phyloP scores from a whole-genome alignment of 1,140 invertebrate genomes.

The Muscidifurax raptorellus region DNA sequence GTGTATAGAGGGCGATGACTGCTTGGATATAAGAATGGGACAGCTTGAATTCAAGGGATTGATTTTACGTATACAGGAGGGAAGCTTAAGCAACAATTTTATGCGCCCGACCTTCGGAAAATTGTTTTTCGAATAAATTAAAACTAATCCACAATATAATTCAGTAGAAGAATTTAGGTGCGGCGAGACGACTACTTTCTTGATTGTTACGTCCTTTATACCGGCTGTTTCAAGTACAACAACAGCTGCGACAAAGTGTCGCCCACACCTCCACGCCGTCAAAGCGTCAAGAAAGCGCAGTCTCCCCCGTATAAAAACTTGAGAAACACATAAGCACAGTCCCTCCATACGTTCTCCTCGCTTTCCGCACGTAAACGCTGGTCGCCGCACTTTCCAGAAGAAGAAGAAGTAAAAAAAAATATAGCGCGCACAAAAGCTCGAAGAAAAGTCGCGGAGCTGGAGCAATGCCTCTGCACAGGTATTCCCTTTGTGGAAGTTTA shows the following conservation, averaged over 20 bases:
- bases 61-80: neutral
- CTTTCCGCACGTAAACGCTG: neutral
- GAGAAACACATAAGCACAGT: neutral
- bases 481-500: slow-evolving; percentile 51
- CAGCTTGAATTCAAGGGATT: neutral
- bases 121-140: too few species aligned
- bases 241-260: neutral
- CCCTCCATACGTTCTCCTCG: neutral
- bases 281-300: neutral
- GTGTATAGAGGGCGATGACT: too few species aligned
- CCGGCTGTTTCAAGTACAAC: neutral
- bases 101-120: too few species aligned
- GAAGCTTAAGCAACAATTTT: too few species aligned
- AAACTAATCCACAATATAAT: too few species aligned
- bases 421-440: too few species aligned
- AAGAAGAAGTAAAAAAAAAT: neutral
- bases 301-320: neutral
- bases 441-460: slow-evolving; percentile 27
- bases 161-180: too few species aligned
- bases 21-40: neutral
- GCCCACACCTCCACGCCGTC: neutral
- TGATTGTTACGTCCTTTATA: neutral
- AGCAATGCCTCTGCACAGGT: slow-evolving; percentile 43
- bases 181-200: too few species aligned
- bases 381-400: neutral